Evolutionary conservation across 2,888 invertebrate species (phyloP), one percentile per base, ranked within the genome.

Genomic region (Zygothrica quintamaculata): DNA sequence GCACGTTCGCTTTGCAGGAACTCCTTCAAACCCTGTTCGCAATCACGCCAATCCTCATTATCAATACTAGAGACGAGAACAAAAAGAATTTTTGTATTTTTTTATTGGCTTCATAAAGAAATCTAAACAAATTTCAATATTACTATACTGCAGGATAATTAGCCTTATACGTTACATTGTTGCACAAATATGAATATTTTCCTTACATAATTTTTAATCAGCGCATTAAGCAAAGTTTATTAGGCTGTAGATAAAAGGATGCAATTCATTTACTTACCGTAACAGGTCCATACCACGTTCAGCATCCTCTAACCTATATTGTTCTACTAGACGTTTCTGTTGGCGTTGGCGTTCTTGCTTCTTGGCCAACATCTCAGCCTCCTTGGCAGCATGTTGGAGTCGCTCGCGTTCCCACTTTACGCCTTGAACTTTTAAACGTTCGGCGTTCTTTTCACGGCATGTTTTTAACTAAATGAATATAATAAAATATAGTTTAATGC

Each of bases 351-450:
- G 78, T 33, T 85, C 77, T n/a, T 74, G 74, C 9, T 87, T 59
- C 67, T 81, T 74, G 29, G 80, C 77, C 65, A 88, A 66, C 33
- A 88, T 85, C 59, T 84, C 75, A 5, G 77, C 78, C 57, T 90
- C 91, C 34, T 88, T 77, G 60, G 89, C 87, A 25, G 90, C 89
- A 59, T 89, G 88, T 11, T 87, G 82, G 6, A 87, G 47, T 1
- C 90, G 81, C 65, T 91, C 90, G 7, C 88, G 84, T 65, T 91
- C 91, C 91, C 91, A 91, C 66, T 91, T 91, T 5, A 87, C 82
- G 47, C 90, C 91, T 67, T 90, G 90, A 11, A 87, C 76, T 50
- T 89, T 85, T 44, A 91, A 76, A n/a, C 88, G 89, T 55, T 91
- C 91, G 1, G 90, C 87, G 61, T 91, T 90, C 61, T 88, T 90